These are phyloP conservation scores for Furnarius figulus DNA, from an alignment of 2,113 vertebrate genomes.

Conservation along the genomic window DNA sequence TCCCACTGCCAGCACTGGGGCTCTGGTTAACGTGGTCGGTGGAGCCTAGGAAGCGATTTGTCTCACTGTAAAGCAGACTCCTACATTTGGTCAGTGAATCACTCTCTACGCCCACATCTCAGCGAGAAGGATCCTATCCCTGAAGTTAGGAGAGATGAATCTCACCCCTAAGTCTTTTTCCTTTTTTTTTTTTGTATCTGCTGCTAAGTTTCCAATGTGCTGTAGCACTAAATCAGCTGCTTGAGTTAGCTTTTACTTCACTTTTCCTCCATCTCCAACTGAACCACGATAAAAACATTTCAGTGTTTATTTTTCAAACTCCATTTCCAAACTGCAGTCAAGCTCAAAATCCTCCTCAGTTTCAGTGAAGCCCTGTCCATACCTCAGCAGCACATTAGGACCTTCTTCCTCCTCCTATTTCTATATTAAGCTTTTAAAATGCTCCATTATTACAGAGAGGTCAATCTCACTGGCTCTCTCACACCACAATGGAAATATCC, in stretches of 20 bases:
- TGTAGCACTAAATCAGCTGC: neutral
- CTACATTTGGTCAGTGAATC: slow-evolving; percentile 69
- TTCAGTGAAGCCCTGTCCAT: neutral
- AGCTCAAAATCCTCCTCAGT: neutral
- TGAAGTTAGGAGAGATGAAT: slow-evolving; percentile 49
- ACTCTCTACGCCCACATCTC: slow-evolving; percentile 55
- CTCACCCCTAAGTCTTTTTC: slow-evolving; percentile 46
- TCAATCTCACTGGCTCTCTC: neutral
- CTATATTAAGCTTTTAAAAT: neutral
- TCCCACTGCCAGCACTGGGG: slow-evolving; percentile 49
- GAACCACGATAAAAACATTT: neutral
- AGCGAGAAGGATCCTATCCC: slow-evolving; percentile 50
- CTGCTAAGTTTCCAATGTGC: neutral
- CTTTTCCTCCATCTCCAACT: neutral
- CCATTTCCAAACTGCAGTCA: neutral
- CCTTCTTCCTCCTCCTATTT: neutral
- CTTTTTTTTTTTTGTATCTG: slow-evolving; percentile 26
- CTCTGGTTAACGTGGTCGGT: slow-evolving; percentile 38
- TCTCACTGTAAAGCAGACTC: slow-evolving; percentile 69
- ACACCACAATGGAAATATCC: neutral
- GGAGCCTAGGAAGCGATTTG: slow-evolving; percentile 60
- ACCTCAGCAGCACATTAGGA: neutral
- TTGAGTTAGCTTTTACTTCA: neutral
- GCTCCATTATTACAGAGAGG: neutral
- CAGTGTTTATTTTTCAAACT: neutral